A percentile compares a stretch with the other conserved stretches of the same genome.
Evolutionary conservation across 92 coral and sea anemone species (phyloP).

Genomic region (Phenganax marumi): DNA sequence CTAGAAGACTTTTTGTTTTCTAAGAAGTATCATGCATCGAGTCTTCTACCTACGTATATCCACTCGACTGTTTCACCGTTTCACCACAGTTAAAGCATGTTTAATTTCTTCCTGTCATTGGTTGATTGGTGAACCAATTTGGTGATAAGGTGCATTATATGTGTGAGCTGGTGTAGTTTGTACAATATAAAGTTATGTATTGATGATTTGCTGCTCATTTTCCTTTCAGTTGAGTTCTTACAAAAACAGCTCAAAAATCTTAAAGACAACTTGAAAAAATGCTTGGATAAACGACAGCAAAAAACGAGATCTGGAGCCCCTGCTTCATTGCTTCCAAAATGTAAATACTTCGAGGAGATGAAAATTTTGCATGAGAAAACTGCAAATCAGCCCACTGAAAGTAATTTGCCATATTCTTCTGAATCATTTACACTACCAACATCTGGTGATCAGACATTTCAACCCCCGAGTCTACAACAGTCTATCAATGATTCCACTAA

Average conservation of each 20-base stretch:
- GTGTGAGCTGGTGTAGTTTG: background rate
- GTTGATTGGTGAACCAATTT: no score
- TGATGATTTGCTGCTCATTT: background rate
- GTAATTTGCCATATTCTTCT: constrained; percentile 1
- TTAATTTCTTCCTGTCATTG: no score
- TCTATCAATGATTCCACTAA: constrained; percentile 22
- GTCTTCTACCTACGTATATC: no score
- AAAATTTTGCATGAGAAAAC: constrained; percentile 44
- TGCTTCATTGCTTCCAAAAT: constrained; percentile 36
- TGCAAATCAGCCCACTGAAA: constrained; percentile 40
- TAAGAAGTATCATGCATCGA: constrained; percentile 7
- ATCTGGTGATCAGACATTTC: background rate
- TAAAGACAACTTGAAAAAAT: constrained; percentile 37
- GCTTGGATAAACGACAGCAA: constrained; percentile 35
- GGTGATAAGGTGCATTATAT: background rate
- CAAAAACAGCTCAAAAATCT: constrained; percentile 49
- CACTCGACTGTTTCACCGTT: no score
- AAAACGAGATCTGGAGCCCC: constrained; percentile 51
- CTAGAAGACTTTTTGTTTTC: background rate
- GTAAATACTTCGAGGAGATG: constrained; percentile 48
- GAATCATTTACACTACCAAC: background rate
- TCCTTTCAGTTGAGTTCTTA: constrained; percentile 37
- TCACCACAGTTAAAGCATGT: no score
- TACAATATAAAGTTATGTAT: background rate
- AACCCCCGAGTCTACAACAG: background rate